Base-by-base conservation (phyloP, 2,797 vertebrate genomes). In the Ambastaia sidthimunki region DNA sequence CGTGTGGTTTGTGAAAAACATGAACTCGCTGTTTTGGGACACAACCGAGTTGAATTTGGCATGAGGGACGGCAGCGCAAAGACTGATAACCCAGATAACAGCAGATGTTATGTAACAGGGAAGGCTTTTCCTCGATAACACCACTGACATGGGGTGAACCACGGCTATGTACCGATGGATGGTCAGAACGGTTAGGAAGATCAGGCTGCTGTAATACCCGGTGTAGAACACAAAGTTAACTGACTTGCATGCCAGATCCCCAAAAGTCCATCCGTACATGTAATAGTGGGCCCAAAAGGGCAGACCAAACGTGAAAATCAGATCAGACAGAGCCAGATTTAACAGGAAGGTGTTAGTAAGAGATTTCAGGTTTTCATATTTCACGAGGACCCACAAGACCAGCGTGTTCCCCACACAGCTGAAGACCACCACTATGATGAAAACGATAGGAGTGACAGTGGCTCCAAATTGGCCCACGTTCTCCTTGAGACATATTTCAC, bases 151-250 rank as follows among this genome's bases (percentile, higher is more conserved):
- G 0, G 98, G 96, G 19, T 87, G 92, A 52, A 95, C 93, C 1
- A 99, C 96, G 0, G 95, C 94, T 71, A 96, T 41, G 37, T 95
- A 97, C 23, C 97, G 94, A 65, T 98, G 93, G 54, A 92, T 34
- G 0, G 97, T 98, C 95, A 98, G 96, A 74, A 96, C 67, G 19
- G 95, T 96, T 73, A 99, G 89, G 80, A 98, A 94, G 84, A 97
- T 88, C 9, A 95, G 90, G 19, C 96, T 96, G 13, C 97, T 96
- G 89, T 95, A 96, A 89, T 95, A 98, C 60, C 96, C 96, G 0
- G 93, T 9, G 41, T 91, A 93, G 91, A 98, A 98, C 59, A 96
- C 0, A 54, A 94, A 93, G 50, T 70, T 94, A 3, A 94, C 78
- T 0, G 89, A 76, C 88, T 96, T 96, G 90, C 97, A 99, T 2